Evolutionary conservation across 2,888 invertebrate species (phyloP).

Genomic region (Tromatobia lineatoria): DNA sequence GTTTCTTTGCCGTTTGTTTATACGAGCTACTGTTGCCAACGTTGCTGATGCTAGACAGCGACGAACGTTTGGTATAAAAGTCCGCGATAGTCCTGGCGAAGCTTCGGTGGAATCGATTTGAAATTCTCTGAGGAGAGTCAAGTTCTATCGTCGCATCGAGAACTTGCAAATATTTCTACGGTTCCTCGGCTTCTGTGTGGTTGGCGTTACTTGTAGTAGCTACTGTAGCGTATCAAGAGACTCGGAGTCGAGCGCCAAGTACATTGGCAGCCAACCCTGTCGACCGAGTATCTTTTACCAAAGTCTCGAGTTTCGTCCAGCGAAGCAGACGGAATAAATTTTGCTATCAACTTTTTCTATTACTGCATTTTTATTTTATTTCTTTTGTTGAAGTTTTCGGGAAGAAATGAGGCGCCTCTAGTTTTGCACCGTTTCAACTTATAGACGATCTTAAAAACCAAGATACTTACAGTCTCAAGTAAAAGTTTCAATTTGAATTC

Average conservation of each 20-base stretch:
- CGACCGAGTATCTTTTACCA: no score
- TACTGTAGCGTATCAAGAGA: background rate
- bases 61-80: background rate
- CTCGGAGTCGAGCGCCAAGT: background rate
- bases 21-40: conserved; percentile 31
- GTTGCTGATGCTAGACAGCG: background rate
- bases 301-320: background rate
- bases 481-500: no score
- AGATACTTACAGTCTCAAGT: no score
- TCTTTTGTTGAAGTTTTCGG: background rate
- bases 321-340: background rate
- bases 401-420: background rate
- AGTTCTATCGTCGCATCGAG: conserved; percentile 11
- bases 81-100: background rate
- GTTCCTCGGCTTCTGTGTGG: background rate
- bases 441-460: no score
- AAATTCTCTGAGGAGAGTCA: conserved; percentile 17
- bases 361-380: background rate
- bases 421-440: no score
- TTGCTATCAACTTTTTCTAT: background rate
- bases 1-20: conserved; percentile 11
- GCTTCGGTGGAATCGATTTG: conserved; percentile 9
- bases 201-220: background rate
- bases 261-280: background rate
- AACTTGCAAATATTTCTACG: conserved; percentile 4